A percentile compares a stretch with the other conserved stretches of the same genome.
Evolutionary conservation across 2,797 vertebrate genomes (phyloP).

Genomic region (Lithobates pipiens): DNA sequence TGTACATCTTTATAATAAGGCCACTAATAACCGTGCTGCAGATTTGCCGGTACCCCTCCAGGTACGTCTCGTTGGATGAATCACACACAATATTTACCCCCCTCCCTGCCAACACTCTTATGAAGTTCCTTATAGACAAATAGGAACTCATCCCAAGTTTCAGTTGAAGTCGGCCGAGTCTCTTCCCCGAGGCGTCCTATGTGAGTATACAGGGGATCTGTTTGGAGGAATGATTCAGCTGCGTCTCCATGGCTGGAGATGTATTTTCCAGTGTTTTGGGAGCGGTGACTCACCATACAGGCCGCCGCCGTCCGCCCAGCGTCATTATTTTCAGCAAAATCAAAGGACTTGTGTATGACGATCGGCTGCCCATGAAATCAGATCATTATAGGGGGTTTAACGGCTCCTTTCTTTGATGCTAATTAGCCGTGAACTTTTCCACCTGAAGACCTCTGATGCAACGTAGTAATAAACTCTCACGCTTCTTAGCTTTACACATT

Average conservation of each 20-base stretch:
- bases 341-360: constrained; percentile 47
- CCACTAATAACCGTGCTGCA: no score
- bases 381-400: neutral
- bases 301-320: neutral
- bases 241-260: constrained; percentile 43
- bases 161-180: neutral
- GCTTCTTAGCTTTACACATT: no score
- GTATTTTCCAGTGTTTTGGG: constrained; percentile 41
- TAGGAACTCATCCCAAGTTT: constrained; percentile 17
- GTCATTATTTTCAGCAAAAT: constrained; percentile 33
- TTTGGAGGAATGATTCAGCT: constrained; percentile 38
- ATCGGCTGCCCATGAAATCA: neutral
- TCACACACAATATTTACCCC: neutral
- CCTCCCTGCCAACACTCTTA: neutral
- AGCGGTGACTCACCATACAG: constrained; percentile 20
- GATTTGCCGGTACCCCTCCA: no score
- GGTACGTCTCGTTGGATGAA: neutral
- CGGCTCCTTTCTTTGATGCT: neutral
- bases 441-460: neutral
- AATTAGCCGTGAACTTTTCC: constrained; percentile 15
- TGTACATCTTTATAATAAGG: no score
- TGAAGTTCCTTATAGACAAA: constrained; percentile 6
- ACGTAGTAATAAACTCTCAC: no score
- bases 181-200: neutral
- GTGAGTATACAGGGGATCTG: constrained; percentile 2